A percentile compares a stretch with the other conserved stretches of the same genome.
These are phyloP conservation scores for Diarsia dahlii DNA, from an alignment of 2,888 invertebrate genomes.

Conservation along the genomic window DNA sequence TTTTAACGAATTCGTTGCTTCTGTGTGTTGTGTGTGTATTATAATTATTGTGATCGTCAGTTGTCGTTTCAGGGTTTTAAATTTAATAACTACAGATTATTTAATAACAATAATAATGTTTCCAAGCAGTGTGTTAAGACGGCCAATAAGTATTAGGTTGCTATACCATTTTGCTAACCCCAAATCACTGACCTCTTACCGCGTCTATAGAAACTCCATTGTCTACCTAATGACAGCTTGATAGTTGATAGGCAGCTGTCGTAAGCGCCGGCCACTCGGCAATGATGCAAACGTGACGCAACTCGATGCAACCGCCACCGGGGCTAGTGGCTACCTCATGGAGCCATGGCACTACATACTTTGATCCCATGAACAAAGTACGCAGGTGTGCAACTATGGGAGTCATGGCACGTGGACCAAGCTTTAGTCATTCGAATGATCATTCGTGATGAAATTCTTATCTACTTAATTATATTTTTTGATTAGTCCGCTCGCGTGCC, in stretches of 20 bases:
- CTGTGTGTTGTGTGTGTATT: no score
- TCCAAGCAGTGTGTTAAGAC: no score
- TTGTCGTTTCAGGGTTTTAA: not conserved
- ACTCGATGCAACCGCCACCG: constrained; percentile 28
- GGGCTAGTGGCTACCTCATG: constrained; percentile 1
- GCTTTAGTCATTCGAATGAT: not conserved
- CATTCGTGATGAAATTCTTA: not conserved
- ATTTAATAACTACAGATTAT: not conserved
- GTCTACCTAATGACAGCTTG: constrained; percentile 30
- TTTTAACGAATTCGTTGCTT: not conserved
- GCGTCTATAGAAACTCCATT: constrained; percentile 4
- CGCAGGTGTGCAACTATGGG: not conserved
- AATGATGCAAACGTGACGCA: constrained; percentile 58
- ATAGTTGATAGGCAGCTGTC: constrained; percentile 30
- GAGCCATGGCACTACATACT: not conserved
- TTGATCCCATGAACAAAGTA: not conserved
- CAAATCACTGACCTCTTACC: constrained; percentile 7
- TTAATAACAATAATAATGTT: no score
- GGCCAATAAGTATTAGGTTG: not conserved
- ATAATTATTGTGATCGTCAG: not conserved
- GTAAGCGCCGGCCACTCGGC: constrained; percentile 26
- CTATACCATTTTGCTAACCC: not conserved
- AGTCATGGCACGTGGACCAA: constrained; percentile 10
- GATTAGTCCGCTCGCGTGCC: no score
- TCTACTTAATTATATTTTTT: no score